These are phyloP conservation scores for Microtus montanus DNA, from an alignment of 2,113 vertebrate genomes.

Conservation along the genomic window DNA sequence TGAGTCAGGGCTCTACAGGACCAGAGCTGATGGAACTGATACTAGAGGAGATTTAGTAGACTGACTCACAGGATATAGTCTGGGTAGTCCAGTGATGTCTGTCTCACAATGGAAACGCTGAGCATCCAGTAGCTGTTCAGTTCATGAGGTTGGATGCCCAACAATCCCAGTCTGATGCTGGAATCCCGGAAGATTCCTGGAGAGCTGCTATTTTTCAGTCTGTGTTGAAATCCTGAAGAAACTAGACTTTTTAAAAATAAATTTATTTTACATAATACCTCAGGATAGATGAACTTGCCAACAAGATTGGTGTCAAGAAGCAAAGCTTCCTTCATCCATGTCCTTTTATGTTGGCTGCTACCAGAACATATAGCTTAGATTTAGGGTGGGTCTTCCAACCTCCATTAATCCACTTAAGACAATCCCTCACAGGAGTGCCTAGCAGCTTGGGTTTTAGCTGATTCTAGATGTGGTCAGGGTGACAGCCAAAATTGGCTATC, in stretches of 20 bases:
- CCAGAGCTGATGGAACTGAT: background rate
- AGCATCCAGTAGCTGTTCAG: background rate
- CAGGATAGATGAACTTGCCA: background rate
- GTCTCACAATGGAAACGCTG: background rate
- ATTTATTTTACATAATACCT: background rate
- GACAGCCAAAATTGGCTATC: background rate
- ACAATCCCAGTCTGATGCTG: background rate
- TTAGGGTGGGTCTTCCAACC: background rate
- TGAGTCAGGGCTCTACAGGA: background rate
- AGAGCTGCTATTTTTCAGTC: background rate
- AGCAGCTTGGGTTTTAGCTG: background rate
- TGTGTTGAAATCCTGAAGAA: background rate
- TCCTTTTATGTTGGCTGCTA: background rate
- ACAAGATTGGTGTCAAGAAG: background rate
- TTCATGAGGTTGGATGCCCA: background rate
- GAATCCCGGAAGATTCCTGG: too few species aligned
- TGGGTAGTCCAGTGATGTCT: background rate
- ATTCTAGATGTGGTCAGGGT: background rate
- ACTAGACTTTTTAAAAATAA: background rate
- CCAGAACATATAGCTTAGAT: background rate
- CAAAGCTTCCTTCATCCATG: background rate
- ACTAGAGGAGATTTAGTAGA: background rate
- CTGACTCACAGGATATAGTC: background rate
- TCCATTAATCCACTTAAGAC: background rate
- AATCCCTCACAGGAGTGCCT: background rate